Conservation (phyloP, 2,888 invertebrate genomes). For the Acanthosepion lycidas region DNA sequence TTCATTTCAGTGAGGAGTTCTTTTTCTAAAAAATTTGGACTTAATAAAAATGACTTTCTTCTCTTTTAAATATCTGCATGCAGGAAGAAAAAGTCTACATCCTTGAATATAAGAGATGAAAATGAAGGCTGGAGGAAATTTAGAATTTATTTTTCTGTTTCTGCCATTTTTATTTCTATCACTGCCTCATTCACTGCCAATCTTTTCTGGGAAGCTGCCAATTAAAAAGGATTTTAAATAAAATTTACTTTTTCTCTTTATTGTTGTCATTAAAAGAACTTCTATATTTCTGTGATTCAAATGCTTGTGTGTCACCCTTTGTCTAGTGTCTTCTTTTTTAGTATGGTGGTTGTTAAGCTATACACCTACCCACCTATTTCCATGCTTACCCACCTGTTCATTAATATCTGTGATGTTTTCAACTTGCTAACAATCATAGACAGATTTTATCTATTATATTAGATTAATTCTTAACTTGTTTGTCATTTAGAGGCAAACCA, state of each 20-base stretch:
- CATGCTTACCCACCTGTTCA: background rate
- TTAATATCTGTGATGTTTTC: background rate
- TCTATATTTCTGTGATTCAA: background rate
- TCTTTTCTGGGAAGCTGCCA: background rate
- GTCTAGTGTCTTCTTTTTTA: background rate
- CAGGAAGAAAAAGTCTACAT: background rate
- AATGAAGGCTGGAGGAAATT: background rate
- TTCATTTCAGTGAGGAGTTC: background rate
- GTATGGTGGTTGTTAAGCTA: background rate
- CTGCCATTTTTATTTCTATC: background rate
- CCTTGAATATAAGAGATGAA: background rate
- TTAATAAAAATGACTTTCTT: background rate
- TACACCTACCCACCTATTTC: background rate
- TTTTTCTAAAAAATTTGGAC: background rate
- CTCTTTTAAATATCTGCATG: background rate
- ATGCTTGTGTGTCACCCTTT: background rate
- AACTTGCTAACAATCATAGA: background rate
- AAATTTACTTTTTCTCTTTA: background rate
- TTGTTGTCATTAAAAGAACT: background rate
- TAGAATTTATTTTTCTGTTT: background rate
- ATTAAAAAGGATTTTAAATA: background rate
- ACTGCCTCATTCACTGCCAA: conserved; percentile 10
- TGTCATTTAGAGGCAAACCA: conserved; percentile 3
- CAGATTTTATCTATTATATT: background rate
- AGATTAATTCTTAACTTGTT: background rate